These are phyloP conservation scores for Bubalus kerabau DNA, from an alignment of 2,113 vertebrate species.

Conservation along the genomic window DNA sequence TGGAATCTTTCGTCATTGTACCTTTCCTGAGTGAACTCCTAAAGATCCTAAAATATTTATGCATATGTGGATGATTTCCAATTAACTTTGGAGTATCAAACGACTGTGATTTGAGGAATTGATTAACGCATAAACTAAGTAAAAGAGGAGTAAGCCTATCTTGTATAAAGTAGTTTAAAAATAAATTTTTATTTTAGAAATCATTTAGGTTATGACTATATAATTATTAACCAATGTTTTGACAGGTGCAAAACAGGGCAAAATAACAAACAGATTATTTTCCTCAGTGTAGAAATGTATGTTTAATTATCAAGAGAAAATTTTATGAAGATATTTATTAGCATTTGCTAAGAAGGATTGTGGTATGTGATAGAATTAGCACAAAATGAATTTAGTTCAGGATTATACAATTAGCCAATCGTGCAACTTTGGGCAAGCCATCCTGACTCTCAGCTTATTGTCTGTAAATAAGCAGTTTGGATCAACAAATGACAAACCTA, in stretches of 20 bases:
- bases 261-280: conserved; percentile 10
- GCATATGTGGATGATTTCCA: neutral
- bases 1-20: neutral
- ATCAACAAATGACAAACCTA: conserved; percentile 26
- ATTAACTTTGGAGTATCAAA: neutral
- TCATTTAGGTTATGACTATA: neutral
- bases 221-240: neutral
- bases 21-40: neutral
- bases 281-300: neutral
- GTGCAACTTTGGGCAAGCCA: neutral
- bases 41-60: neutral
- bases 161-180: neutral
- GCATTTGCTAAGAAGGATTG: neutral
- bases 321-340: neutral
- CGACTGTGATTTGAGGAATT: neutral
- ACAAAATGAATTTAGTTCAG: neutral
- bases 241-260: neutral
- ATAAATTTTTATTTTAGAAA: neutral
- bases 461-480: neutral
- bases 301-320: neutral
- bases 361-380: neutral
- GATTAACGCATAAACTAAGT: neutral
- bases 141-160: neutral
- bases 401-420: conserved; percentile 30
- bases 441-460: neutral